These are phyloP conservation scores for Halcyon badia DNA, from an alignment of 2,797 vertebrate species.

Conservation along the genomic window DNA sequence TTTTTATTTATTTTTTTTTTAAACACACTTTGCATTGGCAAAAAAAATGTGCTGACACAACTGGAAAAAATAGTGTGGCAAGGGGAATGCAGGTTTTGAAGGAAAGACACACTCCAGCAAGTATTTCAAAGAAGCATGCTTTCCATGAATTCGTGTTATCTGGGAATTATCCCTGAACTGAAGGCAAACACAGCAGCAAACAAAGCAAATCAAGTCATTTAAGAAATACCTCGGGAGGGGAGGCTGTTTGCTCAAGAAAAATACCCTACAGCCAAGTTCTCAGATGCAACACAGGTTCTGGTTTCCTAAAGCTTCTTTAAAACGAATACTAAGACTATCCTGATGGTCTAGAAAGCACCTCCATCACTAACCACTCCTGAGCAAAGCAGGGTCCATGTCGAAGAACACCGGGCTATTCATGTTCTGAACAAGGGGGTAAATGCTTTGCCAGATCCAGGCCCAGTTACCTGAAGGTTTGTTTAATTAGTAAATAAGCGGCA, in stretches of 20 bases:
- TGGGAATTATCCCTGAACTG: constrained; percentile 36
- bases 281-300: not conserved
- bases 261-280: not conserved
- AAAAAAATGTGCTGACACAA: not conserved
- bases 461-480: not conserved
- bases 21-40: not conserved
- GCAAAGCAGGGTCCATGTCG: not conserved
- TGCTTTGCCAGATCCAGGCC: not conserved
- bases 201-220: constrained; percentile 17
- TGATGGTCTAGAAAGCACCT: not conserved
- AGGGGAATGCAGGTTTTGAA: not conserved
- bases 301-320: not conserved
- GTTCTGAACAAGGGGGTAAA: not conserved
- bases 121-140: not conserved
- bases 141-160: not conserved
- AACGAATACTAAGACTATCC: not conserved
- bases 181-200: constrained; percentile 21
- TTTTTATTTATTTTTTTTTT: not conserved
- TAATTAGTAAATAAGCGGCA: not conserved
- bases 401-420: not conserved
- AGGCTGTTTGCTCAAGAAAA: constrained; percentile 35
- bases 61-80: rapidly evolving
- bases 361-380: not conserved
- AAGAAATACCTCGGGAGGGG: not conserved
- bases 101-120: not conserved